Evolutionary conservation across 2,888 invertebrate genomes (phyloP), one percentile per base, ranked within the genome.

Genomic region (Tiphia femorata): DNA sequence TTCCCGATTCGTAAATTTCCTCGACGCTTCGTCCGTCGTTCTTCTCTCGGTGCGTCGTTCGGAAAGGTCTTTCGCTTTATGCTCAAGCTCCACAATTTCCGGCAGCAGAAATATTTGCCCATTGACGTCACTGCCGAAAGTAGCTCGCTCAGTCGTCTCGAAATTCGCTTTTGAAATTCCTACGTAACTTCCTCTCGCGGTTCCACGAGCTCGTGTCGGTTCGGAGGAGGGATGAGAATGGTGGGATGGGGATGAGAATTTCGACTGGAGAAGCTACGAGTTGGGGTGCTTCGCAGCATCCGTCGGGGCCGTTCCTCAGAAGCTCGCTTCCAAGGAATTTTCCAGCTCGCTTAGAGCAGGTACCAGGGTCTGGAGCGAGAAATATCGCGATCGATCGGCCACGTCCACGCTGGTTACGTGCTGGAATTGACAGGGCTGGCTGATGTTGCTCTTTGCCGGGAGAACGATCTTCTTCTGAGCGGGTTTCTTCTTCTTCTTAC

Each of bases 381-480:
- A 89, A 70, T 90, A 90, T 59, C 90, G 85, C 49, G 87, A 85
- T 59, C 87, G 86, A 74, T 92, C 92, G 51, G 88, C 88, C 30
- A 88, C 86, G 59, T 92, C 91, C 38, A 94, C 89, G 72, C 90
- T 91, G 46, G 92, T 93, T 62, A 94, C 90, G 81, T 94, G 94
- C 72, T 92, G 91, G 82, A 94, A 94, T 78, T 92, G 92, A 79
- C 93, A 94, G 1, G 94, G 94, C 79, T 91, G 90, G 41, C 93
- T 93, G 68, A 94, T 94, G 82, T 93, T 92, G 56, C 89, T 89
- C 81, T 94, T 94, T 43, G 90, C 89, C 16, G 93, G 93, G 58
- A 91, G 83, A 37, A 88, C 87, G 3, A 86, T 84, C 40, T 87
- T 86, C 80, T 89, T 89, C 3, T 82, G 84, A 7, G 84, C 79